Evolutionary conservation across 2,113 vertebrate genomes (phyloP).

Genomic region (Polypterus bichir): DNA sequence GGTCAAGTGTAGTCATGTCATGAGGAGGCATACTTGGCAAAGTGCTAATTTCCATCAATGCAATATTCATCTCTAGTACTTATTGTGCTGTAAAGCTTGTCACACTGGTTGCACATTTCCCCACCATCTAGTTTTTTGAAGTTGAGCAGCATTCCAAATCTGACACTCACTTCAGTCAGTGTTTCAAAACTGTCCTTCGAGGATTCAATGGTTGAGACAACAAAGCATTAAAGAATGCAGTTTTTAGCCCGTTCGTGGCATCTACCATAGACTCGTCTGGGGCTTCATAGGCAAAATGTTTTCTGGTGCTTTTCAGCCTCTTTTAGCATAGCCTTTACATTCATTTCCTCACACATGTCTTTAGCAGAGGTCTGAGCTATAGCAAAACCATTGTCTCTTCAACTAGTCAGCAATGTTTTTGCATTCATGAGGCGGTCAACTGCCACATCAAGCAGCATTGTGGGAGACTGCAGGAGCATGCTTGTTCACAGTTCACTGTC

Average conservation of each 20-base stretch:
- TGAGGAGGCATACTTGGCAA: too few species aligned
- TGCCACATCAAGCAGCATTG: not conserved
- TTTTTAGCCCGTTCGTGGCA: not conserved
- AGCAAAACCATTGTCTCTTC: not conserved
- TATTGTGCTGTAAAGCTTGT: not conserved
- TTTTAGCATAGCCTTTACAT: not conserved
- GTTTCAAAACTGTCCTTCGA: not conserved
- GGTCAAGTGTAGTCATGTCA: too few species aligned
- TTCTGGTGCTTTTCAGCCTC: not conserved
- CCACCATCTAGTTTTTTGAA: not conserved
- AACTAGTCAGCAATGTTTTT: not conserved
- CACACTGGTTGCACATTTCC: not conserved
- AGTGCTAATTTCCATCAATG: too few species aligned
- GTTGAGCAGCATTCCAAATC: not conserved
- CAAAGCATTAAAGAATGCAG: not conserved
- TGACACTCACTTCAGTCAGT: not conserved
- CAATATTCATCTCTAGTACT: not conserved
- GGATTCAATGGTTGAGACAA: not conserved
- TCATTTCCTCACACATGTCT: not conserved
- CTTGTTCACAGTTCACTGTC: conserved; percentile 2
- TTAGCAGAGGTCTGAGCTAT: not conserved
- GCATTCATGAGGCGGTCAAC: not conserved
- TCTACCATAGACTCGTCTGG: not conserved
- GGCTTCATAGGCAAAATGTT: not conserved
- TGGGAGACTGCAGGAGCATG: not conserved